Base-by-base conservation (phyloP, 1,140 invertebrate species). In the Vollenhovia emeryi region DNA sequence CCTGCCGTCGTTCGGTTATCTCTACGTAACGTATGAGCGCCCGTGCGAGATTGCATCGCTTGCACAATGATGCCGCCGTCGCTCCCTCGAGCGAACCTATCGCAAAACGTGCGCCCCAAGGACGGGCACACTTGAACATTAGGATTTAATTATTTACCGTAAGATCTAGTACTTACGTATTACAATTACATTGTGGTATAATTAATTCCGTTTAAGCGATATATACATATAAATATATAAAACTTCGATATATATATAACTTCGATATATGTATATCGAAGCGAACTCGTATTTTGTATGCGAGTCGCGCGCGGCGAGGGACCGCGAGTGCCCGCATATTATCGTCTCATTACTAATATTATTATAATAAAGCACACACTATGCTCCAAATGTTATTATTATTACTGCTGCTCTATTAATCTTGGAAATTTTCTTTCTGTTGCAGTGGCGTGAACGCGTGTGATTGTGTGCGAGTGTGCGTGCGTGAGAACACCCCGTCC, bases 351-450 rank as follows among this genome's bases (percentile, higher is more conserved):
- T 89, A 94, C 91, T 91, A 92, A 90, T 90, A 91, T 93, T 92
- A 90, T 89, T 89, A 91, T 91, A 94, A 94, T 94, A 94, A 94
- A 94, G 91, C 88, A 90, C 91, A 93, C 91, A 93, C 87, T 94
- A 93, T 92, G 93, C 91, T 93, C 91, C 91, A 92, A 93, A 89
- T 89, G 89, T 89, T 76, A 87, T 84, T 62, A 80, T 82, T 85
- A 15, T 84, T 62, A 80, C 76, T 85, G 11, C 7, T 30, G 48
- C 27, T 55, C 11, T 68, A 60, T 74, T 79, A 88, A 88, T 84
- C 55, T 84, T 48, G 30, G 0, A 60, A 27, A n/a, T n/a, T 59
- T 82, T 90, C 82, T 50, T 82, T 90, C 57, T 93, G 90, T 93
- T 92, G 79, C 90, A 93, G 90, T 80, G 79, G 82, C 69, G 40